A percentile compares a stretch with the other conserved stretches of the same genome.
Evolutionary conservation across 1,140 invertebrate genomes (phyloP).

Genomic region (Papilio xuthus): DNA sequence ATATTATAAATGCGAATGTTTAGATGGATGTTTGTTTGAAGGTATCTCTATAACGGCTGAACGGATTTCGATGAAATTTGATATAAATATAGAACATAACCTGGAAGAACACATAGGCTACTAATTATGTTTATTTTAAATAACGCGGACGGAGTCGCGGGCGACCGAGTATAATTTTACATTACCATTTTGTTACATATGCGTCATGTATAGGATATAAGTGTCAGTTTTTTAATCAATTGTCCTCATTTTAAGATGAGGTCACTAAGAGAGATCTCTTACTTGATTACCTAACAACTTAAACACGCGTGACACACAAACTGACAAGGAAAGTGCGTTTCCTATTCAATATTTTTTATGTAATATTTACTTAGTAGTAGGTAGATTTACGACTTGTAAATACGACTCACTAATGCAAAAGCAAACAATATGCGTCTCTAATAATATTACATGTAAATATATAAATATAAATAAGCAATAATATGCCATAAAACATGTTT

Average conservation of each 20-base stretch:
- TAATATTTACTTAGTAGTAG: neutral
- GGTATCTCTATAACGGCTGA: no score
- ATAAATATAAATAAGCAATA: neutral
- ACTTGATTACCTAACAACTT: constrained; percentile 3
- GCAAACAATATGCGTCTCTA: neutral
- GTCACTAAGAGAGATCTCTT: constrained; percentile 8
- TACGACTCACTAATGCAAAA: neutral
- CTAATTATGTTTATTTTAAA: no score
- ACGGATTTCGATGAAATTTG: no score
- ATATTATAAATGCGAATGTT: no score
- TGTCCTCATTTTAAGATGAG: neutral
- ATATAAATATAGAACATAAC: no score
- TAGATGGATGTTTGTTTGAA: no score
- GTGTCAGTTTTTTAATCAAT: neutral
- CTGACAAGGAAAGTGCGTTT: constrained; percentile 20
- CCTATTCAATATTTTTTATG: constrained; percentile 16
- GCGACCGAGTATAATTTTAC: no score
- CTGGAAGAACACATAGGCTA: no score
- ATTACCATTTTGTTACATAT: no score
- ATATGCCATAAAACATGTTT: neutral
- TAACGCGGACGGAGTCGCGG: no score
- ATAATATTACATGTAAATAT: neutral
- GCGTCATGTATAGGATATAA: neutral
- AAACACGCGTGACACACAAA: constrained; percentile 5
- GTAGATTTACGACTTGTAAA: neutral